These are phyloP conservation scores for Drosophila arawakana DNA, from an alignment of 1,140 invertebrate genomes.

Conservation along the genomic window DNA sequence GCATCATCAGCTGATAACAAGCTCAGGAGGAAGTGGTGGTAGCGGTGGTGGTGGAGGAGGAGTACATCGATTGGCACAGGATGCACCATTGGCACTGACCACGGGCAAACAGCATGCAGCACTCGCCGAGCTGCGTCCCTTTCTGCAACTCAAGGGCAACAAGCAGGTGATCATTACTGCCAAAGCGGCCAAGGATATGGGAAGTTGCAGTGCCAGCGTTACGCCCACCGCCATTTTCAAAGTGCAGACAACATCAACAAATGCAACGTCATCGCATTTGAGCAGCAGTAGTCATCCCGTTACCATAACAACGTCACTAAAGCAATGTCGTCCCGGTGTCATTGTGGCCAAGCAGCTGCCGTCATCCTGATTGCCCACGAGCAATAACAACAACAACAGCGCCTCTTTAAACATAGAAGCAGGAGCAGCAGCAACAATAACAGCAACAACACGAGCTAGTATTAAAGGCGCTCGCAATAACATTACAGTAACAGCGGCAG, in stretches of 20 bases:
- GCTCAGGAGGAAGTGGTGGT: not conserved
- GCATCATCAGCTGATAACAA: constrained; percentile 61
- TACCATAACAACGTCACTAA: constrained; percentile 84
- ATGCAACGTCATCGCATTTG: constrained; percentile 34
- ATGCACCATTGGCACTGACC: constrained; percentile 91
- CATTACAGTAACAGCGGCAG: constrained; percentile 35
- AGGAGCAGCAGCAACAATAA: not conserved
- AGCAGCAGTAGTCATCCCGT: constrained; percentile 43
- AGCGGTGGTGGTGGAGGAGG: not conserved
- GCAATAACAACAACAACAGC: constrained; percentile 31
- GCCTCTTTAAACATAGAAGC: constrained; percentile 27
- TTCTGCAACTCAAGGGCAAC: constrained; percentile 86
- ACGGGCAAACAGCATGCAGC: constrained; percentile 84
- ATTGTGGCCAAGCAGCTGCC: constrained; percentile 91
- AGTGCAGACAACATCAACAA: constrained; percentile 64
- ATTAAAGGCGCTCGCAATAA: constrained; percentile 64
- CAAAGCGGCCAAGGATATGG: constrained; percentile 61
- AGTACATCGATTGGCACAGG: constrained; percentile 84
- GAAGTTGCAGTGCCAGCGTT: constrained; percentile 40
- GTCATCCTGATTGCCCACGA: constrained; percentile 82
- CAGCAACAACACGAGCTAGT: constrained; percentile 53
- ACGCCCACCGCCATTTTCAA: constrained; percentile 81
- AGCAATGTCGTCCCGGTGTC: constrained; percentile 92
- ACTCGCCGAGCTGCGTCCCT: constrained; percentile 88
- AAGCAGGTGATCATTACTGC: constrained; percentile 77